Percentiles rank a stretch among this genome's conserved stretches.
These are phyloP conservation scores for Patagioenas fasciata DNA, from an alignment of 2,113 vertebrate genomes.

Conservation along the genomic window DNA sequence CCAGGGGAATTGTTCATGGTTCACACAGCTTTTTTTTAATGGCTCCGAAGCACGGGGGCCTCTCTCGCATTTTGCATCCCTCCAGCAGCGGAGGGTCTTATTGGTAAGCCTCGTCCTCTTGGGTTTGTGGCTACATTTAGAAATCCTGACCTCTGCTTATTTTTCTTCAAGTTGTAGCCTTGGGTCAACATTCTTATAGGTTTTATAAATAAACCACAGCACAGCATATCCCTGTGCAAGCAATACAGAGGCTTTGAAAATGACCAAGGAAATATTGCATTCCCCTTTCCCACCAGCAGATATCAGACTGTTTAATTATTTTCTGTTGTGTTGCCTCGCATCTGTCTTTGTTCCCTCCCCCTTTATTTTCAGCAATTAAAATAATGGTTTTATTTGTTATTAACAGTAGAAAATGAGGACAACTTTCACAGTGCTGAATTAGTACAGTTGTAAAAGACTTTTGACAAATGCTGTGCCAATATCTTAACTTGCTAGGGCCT, in stretches of 20 bases:
- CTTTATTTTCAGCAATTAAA: not conserved
- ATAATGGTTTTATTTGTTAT: not conserved
- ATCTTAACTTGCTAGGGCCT: fast-evolving
- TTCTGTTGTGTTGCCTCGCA: not conserved
- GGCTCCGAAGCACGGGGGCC: not conserved
- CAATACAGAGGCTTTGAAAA: not conserved
- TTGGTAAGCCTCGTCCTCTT: not conserved
- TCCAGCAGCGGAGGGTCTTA: not conserved
- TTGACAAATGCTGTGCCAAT: fast-evolving
- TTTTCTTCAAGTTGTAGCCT: not conserved
- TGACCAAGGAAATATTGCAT: not conserved
- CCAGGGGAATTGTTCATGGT: not conserved
- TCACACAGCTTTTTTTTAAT: not conserved
- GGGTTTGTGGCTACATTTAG: not conserved
- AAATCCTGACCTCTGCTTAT: slow-evolving; percentile 18
- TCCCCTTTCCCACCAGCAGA: slow-evolving; percentile 49
- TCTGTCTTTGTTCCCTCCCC: not conserved
- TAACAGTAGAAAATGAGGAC: not conserved
- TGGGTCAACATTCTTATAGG: not conserved
- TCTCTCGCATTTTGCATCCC: not conserved
- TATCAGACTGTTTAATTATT: not conserved
- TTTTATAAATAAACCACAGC: slow-evolving; percentile 34
- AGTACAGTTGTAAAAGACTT: not conserved
- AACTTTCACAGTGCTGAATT: not conserved
- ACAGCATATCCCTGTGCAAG: not conserved